These are phyloP conservation scores for Megaustenia siamemsis DNA, from an alignment of 2,888 invertebrate species.

Conservation along the genomic window DNA sequence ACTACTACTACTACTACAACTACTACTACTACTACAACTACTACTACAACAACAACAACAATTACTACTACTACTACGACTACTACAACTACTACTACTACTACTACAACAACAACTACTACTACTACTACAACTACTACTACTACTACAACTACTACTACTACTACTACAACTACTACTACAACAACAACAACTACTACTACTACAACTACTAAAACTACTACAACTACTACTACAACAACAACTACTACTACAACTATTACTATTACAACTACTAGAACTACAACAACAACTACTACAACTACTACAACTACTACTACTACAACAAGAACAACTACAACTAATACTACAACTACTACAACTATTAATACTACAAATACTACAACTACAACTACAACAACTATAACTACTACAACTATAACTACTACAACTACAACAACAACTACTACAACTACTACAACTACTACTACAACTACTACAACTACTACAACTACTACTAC, in stretches of 20 bases:
- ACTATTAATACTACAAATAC: too few species aligned
- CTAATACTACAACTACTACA: too few species aligned
- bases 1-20: not conserved
- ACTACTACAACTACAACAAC: not conserved
- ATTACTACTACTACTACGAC: too few species aligned
- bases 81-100: too few species aligned
- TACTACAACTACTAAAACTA: too few species aligned
- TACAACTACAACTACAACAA: too few species aligned
- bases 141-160: not conserved
- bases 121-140: conserved; percentile 23
- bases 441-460: not conserved
- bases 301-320: conserved; percentile 7
- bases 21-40: not conserved
- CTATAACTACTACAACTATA: too few species aligned
- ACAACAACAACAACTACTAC: not conserved
- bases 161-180: not conserved
- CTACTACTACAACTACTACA: not conserved
- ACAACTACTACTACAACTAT: too few species aligned
- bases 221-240: too few species aligned
- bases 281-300: not conserved
- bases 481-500: conserved; percentile 7
- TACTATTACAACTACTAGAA: not conserved
- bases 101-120: conserved; percentile 7
- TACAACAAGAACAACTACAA: too few species aligned
- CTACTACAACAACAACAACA: not conserved